phyloP scores from a whole-genome alignment of 2,888 invertebrate genomes.

The Drosophila maculinotata region DNA sequence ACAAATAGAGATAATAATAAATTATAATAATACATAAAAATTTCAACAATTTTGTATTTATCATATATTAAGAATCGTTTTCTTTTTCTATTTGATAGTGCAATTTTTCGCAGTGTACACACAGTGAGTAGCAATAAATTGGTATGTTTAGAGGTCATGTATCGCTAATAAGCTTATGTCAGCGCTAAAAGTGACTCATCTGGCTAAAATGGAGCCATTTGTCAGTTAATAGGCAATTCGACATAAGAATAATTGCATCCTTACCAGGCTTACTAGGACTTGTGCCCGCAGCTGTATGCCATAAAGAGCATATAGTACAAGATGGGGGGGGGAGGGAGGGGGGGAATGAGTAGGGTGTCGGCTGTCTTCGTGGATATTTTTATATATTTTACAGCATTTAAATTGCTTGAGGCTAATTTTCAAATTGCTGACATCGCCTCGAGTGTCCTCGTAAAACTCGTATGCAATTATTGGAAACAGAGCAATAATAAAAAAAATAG shows the following conservation, averaged over 20 bases:
- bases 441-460: conserved; percentile 41
- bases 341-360: conserved; percentile 2
- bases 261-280: conserved; percentile 45
- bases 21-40: not conserved
- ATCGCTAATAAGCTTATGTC: conserved; percentile 74
- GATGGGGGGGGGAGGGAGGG: not conserved
- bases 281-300: conserved; percentile 49
- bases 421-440: conserved; percentile 54
- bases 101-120: conserved; percentile 36
- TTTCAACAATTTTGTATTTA: no score
- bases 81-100: not conserved
- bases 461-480: conserved; percentile 50
- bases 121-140: conserved; percentile 33
- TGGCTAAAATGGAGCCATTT: conserved; percentile 48
- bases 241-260: conserved; percentile 72
- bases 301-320: conserved; percentile 21
- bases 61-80: no score
- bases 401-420: conserved; percentile 71
- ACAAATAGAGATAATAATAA: not conserved
- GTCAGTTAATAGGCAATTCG: conserved; percentile 74
- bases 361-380: conserved; percentile 55
- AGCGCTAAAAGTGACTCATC: conserved; percentile 75
- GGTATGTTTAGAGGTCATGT: conserved; percentile 55
- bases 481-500: conserved; percentile 20
- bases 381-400: conserved; percentile 68